Conservation (phyloP, 2,888 invertebrate species). For the Lycia hirtaria region DNA sequence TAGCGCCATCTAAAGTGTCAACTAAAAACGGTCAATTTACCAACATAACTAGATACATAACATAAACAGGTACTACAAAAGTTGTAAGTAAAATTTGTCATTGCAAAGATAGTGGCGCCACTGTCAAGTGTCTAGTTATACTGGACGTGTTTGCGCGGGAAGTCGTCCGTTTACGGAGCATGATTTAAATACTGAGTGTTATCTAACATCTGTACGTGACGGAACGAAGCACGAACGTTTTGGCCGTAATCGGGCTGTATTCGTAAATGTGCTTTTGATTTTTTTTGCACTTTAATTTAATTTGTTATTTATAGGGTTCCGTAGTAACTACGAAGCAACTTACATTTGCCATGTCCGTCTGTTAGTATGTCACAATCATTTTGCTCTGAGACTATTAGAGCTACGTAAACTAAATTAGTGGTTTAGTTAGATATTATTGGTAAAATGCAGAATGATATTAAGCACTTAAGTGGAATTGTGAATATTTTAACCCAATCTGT, state of each 20-base stretch:
- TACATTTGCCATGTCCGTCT: too few species aligned
- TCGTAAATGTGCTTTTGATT: slow-evolving; percentile 33
- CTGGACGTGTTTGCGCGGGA: slow-evolving; percentile 36
- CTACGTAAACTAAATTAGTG: background rate
- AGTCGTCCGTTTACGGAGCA: slow-evolving; percentile 50
- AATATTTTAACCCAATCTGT: too few species aligned
- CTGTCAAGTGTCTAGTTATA: slow-evolving; percentile 30
- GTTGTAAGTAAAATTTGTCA: background rate
- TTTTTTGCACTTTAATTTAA: background rate
- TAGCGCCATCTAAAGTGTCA: slow-evolving; percentile 26
- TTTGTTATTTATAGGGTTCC: background rate
- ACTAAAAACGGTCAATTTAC: slow-evolving; percentile 7
- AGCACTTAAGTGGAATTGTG: too few species aligned
- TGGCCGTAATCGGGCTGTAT: slow-evolving; percentile 36
- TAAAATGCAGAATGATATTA: background rate
- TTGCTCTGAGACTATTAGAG: too few species aligned
- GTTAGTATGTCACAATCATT: too few species aligned
- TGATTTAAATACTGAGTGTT: slow-evolving; percentile 78
- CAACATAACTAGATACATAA: slow-evolving; percentile 3
- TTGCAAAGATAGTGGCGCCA: slow-evolving; percentile 16
- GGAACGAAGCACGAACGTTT: slow-evolving; percentile 60
- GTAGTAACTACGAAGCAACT: too few species aligned
- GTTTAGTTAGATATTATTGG: too few species aligned
- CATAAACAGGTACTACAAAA: slow-evolving; percentile 6
- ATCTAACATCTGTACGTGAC: slow-evolving; percentile 77